A percentile compares a stretch with the other conserved stretches of the same genome.
phyloP scores from a whole-genome alignment of 2,888 invertebrate genomes.

The Ormyrus labotus region DNA sequence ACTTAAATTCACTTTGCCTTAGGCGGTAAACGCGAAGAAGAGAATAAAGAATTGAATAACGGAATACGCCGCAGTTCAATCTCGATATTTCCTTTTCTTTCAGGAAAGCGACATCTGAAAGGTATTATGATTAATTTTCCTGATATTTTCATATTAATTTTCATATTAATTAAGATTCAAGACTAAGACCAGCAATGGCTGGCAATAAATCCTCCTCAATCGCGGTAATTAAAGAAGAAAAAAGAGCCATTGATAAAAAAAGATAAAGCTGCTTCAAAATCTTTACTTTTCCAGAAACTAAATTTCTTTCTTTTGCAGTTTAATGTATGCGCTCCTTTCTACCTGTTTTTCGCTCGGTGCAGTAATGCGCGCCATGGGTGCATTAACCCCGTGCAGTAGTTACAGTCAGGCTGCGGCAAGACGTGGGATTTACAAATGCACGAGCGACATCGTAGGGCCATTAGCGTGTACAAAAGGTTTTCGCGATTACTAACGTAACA shows the following conservation, averaged over 20 bases:
- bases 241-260: background rate
- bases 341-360: background rate
- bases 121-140: conserved; percentile 25
- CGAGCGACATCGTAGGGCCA: conserved; percentile 14
- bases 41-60: conserved; percentile 46
- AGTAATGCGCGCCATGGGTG: conserved; percentile 24
- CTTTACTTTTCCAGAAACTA: too few species aligned
- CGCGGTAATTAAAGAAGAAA: background rate
- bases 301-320: background rate
- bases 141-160: conserved; percentile 29
- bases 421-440: conserved; percentile 30
- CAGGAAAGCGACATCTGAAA: conserved; percentile 26
- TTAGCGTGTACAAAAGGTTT: conserved; percentile 17
- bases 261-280: background rate
- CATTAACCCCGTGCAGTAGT: conserved; percentile 37
- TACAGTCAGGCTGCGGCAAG: conserved; percentile 20
- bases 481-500: conserved; percentile 6
- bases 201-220: background rate
- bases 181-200: too few species aligned
- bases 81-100: conserved; percentile 30
- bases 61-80: conserved; percentile 24
- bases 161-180: background rate
- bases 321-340: background rate
- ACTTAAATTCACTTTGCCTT: background rate
- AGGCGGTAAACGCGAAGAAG: background rate